phyloP scores from a whole-genome alignment of 92 coral and sea anemone species.

The Umimayanthus kanabou region DNA sequence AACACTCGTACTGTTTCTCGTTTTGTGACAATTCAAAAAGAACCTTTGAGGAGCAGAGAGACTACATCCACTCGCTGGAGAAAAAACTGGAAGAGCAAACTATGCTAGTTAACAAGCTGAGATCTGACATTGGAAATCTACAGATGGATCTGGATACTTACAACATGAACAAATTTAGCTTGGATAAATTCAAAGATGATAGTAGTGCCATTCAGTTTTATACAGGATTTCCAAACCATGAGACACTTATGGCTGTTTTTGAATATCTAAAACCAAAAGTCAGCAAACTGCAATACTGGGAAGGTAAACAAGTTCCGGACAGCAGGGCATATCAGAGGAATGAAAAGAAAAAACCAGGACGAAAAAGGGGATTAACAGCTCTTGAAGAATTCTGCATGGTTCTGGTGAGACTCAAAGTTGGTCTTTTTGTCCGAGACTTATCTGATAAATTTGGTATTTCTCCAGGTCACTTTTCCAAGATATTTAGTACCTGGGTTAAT shows the following conservation, averaged over 20 bases:
- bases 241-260: constrained; percentile 58
- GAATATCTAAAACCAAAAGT: constrained; percentile 63
- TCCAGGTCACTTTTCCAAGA: constrained; percentile 46
- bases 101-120: constrained; percentile 6
- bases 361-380: constrained; percentile 45
- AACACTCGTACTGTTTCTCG: constrained; percentile 26
- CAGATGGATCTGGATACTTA: constrained; percentile 3
- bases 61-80: constrained; percentile 14
- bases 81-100: constrained; percentile 24
- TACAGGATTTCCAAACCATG: constrained; percentile 68
- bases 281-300: constrained; percentile 47
- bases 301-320: constrained; percentile 26
- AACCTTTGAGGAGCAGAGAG: constrained; percentile 35
- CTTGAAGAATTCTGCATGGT: constrained; percentile 58
- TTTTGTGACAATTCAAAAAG: not conserved
- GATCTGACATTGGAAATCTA: constrained; percentile 7
- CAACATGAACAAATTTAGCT: constrained; percentile 11
- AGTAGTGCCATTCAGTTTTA: constrained; percentile 46
- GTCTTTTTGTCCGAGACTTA: constrained; percentile 64
- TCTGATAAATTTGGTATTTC: constrained; percentile 60
- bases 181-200: constrained; percentile 17
- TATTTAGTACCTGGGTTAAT: constrained; percentile 56
- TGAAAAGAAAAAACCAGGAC: constrained; percentile 36
- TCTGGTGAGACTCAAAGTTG: constrained; percentile 50
- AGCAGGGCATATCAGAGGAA: constrained; percentile 37